phyloP scores from a whole-genome alignment of 2,113 vertebrate species.

The Rafetus swinhoei region DNA sequence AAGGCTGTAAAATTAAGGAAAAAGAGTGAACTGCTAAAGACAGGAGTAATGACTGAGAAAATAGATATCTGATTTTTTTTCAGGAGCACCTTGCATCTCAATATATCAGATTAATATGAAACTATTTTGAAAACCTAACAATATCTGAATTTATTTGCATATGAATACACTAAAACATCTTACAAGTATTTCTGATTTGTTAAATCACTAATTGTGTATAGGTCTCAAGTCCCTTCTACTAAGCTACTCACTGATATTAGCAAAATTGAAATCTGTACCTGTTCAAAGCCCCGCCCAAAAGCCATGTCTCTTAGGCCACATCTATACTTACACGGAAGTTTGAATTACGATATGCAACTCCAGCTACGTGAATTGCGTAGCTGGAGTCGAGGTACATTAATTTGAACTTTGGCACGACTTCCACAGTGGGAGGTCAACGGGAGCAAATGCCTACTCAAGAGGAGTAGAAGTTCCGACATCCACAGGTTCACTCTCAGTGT shows the following conservation, averaged over 20 bases:
- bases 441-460: too few relatives aligned
- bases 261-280: not conserved
- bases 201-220: not conserved
- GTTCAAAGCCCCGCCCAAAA: not conserved
- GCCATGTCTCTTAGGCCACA: not conserved
- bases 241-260: not conserved
- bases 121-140: not conserved
- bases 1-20: not conserved
- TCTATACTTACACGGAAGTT: too few relatives aligned
- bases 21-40: not conserved
- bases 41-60: not conserved
- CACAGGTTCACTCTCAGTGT: too few relatives aligned
- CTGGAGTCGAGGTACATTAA: too few relatives aligned
- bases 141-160: not conserved
- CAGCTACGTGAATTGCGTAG: too few relatives aligned
- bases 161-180: not conserved
- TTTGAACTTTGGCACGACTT: too few relatives aligned
- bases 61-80: not conserved
- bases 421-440: too few relatives aligned
- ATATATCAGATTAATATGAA: not conserved
- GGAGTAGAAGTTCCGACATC: too few relatives aligned
- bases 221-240: not conserved
- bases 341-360: too few relatives aligned
- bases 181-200: not conserved
- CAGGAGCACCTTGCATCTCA: not conserved